Base-by-base conservation (phyloP, 2,888 invertebrate species). In the Dinocampus coccinellae region DNA sequence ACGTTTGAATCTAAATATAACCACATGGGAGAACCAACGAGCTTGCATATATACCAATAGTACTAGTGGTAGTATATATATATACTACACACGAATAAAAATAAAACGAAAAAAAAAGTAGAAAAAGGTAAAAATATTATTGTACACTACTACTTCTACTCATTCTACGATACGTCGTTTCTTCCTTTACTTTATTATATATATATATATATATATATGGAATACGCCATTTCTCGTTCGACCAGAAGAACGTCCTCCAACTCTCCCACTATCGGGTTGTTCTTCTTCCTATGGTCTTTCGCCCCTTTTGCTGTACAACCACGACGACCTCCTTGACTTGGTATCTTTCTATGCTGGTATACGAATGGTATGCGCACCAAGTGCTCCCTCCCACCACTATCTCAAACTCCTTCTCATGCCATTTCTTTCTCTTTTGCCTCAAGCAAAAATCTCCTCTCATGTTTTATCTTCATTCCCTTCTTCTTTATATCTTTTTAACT, bases 1-100 rank as follows among this genome's bases (percentile, higher is more conserved):
- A 64, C 69, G 75, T 60, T 70, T 61, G 79, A 83, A 83, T 83
- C 83, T 84, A 84, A 84, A 84, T 84, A 84, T 84, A 84, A 83
- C 80, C 47, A 47, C 47, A 47, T 16, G 4, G 16, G 47, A 47
- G 20, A 20, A 16, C 3, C 4, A n/a, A 16, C 16, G 16, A 47
- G 47, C 47, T 47, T 47, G 47, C 7, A 16, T 47, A 47, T 47
- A 47, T 47, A 47, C 16, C 16, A 7, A 9, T 47, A 47, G 47
- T 47, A 47, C 16, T 47, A 20, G 47, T 47, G 16, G 47, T 47
- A 47, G 47, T 47, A 47, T 16, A n/a, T n/a, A n/a, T 16, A n/a
- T 47, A 16, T 6, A 16, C 7, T 20, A 4, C 3, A n/a, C 47
- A 47, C n/a, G n/a, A n/a, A n/a, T n/a, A n/a, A n/a, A n/a, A n/a